Conservation (phyloP, 2,888 invertebrate genomes). For the Acronicta alni region DNA sequence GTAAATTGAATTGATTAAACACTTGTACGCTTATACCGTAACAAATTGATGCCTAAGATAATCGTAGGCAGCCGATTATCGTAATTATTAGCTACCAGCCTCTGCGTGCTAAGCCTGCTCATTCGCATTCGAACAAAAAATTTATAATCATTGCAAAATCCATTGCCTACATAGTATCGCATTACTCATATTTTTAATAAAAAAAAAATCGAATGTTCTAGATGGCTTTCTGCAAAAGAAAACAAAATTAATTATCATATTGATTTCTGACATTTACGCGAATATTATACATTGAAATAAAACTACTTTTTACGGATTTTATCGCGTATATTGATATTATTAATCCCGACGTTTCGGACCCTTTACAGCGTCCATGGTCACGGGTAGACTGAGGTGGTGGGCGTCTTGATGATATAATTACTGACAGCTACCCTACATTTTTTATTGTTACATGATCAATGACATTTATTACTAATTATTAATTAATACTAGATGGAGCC, state of each 20-base stretch:
- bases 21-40: background rate
- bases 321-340: no score
- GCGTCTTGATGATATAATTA: no score
- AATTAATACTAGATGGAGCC: no score
- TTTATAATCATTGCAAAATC: slow-evolving; percentile 4
- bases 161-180: background rate
- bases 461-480: no score
- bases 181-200: background rate
- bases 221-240: background rate
- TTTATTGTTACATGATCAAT: no score
- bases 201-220: background rate
- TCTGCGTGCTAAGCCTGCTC: slow-evolving; percentile 10
- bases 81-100: slow-evolving; percentile 14
- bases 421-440: no score
- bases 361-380: no score
- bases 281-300: no score
- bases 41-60: slow-evolving; percentile 16
- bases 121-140: slow-evolving; percentile 10
- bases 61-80: slow-evolving; percentile 16
- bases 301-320: no score
- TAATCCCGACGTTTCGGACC: no score
- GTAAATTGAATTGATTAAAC: background rate
- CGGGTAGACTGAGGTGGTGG: no score
- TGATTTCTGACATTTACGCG: no score
- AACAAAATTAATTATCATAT: background rate